Evolutionary conservation across 2,888 invertebrate species (phyloP), one percentile per base, ranked within the genome.

Genomic region (Epinotia ramella): DNA sequence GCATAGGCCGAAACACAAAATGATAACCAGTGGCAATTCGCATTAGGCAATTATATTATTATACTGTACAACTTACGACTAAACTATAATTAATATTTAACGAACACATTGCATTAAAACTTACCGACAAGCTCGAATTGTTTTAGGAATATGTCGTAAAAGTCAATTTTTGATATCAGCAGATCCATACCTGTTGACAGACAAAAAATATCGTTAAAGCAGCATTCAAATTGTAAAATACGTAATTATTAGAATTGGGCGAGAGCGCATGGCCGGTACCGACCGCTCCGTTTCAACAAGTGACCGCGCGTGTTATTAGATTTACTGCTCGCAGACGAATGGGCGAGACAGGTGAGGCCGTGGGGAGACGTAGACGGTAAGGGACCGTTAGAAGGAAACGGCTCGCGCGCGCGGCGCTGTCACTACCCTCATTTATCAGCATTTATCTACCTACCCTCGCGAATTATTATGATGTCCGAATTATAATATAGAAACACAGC

Each of bases 1-100:
- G 80, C 78, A 79, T 77, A 78, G 28, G 68, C n/a, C 44, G 5
- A 77, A 78, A 80, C 75, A 72, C 75, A 71, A 82, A 80, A 76
- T 73, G 63, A 73, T 46, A 79, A 77, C 56, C 77, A 73, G 64
- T 60, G 70, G 66, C 46, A 73, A 73, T 73, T 73, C 76, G 76
- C 76, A 46, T 57, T 59, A 49, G 46, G 71, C 76, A 67, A 67
- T 5, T 18, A 60, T 24, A 71, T 33, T 18, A 69, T 20, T 12
- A n/a, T 53, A 49, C 13, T 53, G 40, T n/a, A 44, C 18, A 24
- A 66, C 28, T 24, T 62, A 66, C 62, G 20, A 46, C 57, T 71
- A 67, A 44, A 65, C 59, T 40, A 13, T 7, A 64, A 69, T 59
- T 12, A 44, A 46, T 49, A 28, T 60, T 56, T 40, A 33, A 66